Conservation (phyloP, 2,888 invertebrate genomes). For the Cephus rjabovi region DNA sequence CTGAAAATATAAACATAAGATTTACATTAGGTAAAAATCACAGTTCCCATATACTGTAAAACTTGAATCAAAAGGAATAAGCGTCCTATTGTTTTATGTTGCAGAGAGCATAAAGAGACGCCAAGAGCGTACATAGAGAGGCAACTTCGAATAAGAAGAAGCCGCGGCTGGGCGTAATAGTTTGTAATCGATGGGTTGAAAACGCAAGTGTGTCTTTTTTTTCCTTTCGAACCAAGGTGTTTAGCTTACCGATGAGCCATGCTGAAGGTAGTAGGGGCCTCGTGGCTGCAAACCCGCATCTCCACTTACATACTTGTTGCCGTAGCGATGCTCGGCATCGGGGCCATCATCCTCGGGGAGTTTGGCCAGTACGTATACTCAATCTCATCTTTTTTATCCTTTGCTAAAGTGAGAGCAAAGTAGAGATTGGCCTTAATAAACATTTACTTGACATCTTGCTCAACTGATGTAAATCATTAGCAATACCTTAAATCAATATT, state of each 20-base stretch:
- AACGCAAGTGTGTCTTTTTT: slow-evolving; percentile 45
- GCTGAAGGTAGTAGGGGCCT: slow-evolving; percentile 83
- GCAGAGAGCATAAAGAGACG: slow-evolving; percentile 32
- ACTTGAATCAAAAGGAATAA: too few species aligned
- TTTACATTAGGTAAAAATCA: too few species aligned
- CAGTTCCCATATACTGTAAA: too few species aligned
- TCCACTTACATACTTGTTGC: slow-evolving; percentile 78
- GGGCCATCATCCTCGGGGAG: slow-evolving; percentile 77
- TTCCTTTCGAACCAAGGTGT: slow-evolving; percentile 45
- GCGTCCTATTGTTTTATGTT: slow-evolving; percentile 21
- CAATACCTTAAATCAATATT: background rate
- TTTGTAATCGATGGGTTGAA: slow-evolving; percentile 66
- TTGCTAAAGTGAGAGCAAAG: background rate
- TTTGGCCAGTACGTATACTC: slow-evolving; percentile 72
- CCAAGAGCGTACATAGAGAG: slow-evolving; percentile 15
- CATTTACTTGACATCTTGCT: background rate
- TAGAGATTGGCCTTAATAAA: background rate
- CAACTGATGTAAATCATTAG: background rate
- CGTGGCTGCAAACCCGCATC: slow-evolving; percentile 81
- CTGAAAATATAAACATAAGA: too few species aligned
- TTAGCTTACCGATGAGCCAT: slow-evolving; percentile 68
- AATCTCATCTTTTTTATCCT: background rate
- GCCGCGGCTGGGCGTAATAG: slow-evolving; percentile 39
- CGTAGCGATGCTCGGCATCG: slow-evolving; percentile 76
- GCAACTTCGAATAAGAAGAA: slow-evolving; percentile 37